Base-by-base conservation (phyloP, 2,888 invertebrate species). In the Sabellastarte sp. region DNA sequence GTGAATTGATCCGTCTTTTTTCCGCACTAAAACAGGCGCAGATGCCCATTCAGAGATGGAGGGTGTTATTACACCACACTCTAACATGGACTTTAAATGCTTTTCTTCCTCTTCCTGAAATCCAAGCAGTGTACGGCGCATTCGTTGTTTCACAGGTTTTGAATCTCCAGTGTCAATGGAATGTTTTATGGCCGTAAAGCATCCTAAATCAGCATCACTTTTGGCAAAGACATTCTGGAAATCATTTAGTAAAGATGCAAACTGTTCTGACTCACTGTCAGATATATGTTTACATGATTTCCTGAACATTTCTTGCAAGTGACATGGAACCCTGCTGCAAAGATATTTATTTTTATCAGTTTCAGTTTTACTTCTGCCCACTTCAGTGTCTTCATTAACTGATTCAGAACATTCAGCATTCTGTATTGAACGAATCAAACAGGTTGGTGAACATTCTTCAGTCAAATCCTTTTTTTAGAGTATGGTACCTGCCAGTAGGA, bases 91-190 rank as follows among this genome's bases (percentile, higher is more conserved):
- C 28, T 57, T 10, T 30, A 57, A 26, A 10, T 57, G 57, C 10
- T 10, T 31, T 30, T 30, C 31, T 26, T 57, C 57, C 29, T 57
- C 57, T 10, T 10, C 15, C 24, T 57, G 29, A 30, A 57, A 26
- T 10, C 31, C 31, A 28, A 62, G 24, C 2, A 53, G 63, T 3
- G 50, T 4, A 3, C 63, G 4, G 30, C 63, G 31, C 30, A 50
- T 3, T 15, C n/a, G 4, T 30, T 60, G 63, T 55, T 41, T 62
- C 4, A 63, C 41, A 26, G 63, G 63, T 32, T 3, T 15, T 31
- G 53, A 24, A 60, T 60, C 60, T 3, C 56, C 33, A n/a, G 60
- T 63, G 20, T 53, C 56, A 24, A 63, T 63, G 1, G n/a, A 10
- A 31, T 62, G 60, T n/a, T 56, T 26, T 15, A 60, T 41, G 2